Evolutionary conservation across 1,140 invertebrate species (phyloP).

Genomic region (Macrotrachela quadricornifera): DNA sequence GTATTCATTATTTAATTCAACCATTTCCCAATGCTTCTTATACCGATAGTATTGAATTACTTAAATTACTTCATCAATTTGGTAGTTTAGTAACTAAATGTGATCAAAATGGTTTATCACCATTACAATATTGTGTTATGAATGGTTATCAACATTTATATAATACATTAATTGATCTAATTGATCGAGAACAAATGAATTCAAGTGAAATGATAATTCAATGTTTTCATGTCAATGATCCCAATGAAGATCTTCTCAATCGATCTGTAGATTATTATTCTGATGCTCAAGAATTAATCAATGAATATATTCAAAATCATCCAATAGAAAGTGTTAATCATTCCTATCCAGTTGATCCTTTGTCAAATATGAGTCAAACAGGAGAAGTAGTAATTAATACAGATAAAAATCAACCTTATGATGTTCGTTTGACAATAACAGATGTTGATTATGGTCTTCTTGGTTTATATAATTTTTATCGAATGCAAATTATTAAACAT

Average conservation of each 20-base stretch:
- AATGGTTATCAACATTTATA: conserved; percentile 12
- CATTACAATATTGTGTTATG: conserved; percentile 17
- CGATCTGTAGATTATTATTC: too few relatives aligned
- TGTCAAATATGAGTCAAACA: too few relatives aligned
- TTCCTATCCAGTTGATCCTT: too few relatives aligned
- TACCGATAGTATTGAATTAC: conserved; percentile 22
- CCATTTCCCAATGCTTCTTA: conserved; percentile 26
- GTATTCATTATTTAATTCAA: conserved; percentile 30
- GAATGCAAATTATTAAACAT: conserved; percentile 34
- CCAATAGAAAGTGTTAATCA: too few relatives aligned
- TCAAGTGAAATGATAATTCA: too few relatives aligned
- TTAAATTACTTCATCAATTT: conserved; percentile 22
- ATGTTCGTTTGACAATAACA: conserved; percentile 33
- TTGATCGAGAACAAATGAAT: too few relatives aligned
- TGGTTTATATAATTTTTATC: conserved; percentile 37
- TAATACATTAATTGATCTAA: too few relatives aligned
- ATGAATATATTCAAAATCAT: too few relatives aligned
- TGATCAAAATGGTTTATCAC: conserved; percentile 20
- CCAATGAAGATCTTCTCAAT: not conserved
- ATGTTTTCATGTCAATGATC: too few relatives aligned
- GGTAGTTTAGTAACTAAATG: conserved; percentile 18
- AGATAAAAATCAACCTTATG: too few relatives aligned
- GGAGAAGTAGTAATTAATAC: too few relatives aligned
- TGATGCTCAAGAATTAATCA: too few relatives aligned
- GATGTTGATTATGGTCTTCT: conserved; percentile 28